Conservation (phyloP, 2,888 invertebrate species). For the Bombylius discolor region DNA sequence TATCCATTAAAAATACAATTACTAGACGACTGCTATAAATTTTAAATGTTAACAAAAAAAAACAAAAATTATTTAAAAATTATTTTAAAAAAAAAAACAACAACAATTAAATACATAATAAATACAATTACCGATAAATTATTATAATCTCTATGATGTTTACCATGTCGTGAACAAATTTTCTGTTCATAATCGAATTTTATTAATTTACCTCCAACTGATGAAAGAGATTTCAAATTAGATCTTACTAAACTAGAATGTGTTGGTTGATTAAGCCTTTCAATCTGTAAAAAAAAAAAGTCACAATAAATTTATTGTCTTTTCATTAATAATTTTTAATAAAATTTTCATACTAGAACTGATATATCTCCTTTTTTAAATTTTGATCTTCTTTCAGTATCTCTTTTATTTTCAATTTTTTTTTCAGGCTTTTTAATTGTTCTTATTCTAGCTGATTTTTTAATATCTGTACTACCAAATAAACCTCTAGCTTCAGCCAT, state of each 20-base stretch:
- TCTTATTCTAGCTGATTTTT: constrained; percentile 31
- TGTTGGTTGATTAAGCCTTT: constrained; percentile 23
- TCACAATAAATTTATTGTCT: background rate
- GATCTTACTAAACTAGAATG: constrained; percentile 28
- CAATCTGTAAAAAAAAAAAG: constrained; percentile 13
- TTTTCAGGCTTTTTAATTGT: constrained; percentile 30
- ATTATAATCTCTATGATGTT: constrained; percentile 6
- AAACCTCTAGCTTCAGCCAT: constrained; percentile 69
- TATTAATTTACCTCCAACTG: constrained; percentile 20
- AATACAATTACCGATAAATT: background rate
- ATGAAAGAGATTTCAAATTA: constrained; percentile 23
- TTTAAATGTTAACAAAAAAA: background rate
- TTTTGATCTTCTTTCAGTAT: constrained; percentile 1
- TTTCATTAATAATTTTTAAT: background rate
- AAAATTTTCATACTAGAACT: constrained; percentile 10
- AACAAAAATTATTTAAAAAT: no score
- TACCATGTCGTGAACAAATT: constrained; percentile 21
- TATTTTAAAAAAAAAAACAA: background rate
- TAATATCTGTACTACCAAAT: constrained; percentile 45
- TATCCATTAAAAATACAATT: no score
- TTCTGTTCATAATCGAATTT: constrained; percentile 24
- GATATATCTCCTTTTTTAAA: constrained; percentile 14
- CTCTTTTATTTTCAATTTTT: constrained; percentile 1
- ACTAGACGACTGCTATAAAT: background rate
- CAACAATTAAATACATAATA: background rate